phyloP scores from a whole-genome alignment of 1,140 invertebrate genomes.

The Heliconius hermathena region DNA sequence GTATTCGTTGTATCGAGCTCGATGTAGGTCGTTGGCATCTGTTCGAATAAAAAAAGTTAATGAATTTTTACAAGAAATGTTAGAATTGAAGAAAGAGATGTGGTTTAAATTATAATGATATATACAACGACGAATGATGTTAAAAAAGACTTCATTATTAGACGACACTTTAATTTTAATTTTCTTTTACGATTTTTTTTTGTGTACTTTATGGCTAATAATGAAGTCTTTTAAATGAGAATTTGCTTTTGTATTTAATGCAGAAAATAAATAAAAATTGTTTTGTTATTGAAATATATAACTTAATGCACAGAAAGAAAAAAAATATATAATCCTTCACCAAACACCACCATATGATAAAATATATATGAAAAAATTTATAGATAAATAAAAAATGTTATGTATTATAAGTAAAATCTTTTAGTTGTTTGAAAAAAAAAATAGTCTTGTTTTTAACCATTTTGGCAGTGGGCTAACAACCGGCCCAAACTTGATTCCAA shows the following conservation, averaged over 20 bases:
- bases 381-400: not conserved
- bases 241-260: not conserved
- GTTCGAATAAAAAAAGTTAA: constrained; percentile 62
- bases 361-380: not conserved
- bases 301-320: not conserved
- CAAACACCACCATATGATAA: not conserved
- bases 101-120: not conserved
- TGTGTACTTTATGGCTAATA: not conserved
- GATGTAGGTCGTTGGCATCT: constrained; percentile 77
- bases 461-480: no score
- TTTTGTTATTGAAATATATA: not conserved
- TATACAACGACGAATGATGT: constrained; percentile 5
- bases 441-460: no score
- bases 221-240: not conserved
- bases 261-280: not conserved
- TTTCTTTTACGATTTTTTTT: not conserved
- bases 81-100: constrained; percentile 16
- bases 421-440: no score
- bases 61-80: constrained; percentile 33
- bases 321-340: not conserved
- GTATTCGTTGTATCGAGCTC: constrained; percentile 59
- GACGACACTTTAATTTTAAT: not conserved
- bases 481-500: no score
- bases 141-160: not conserved
- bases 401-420: not conserved